Base-by-base conservation (phyloP, 2,888 invertebrate species). In the Poecilobothrus nobilitatus region DNA sequence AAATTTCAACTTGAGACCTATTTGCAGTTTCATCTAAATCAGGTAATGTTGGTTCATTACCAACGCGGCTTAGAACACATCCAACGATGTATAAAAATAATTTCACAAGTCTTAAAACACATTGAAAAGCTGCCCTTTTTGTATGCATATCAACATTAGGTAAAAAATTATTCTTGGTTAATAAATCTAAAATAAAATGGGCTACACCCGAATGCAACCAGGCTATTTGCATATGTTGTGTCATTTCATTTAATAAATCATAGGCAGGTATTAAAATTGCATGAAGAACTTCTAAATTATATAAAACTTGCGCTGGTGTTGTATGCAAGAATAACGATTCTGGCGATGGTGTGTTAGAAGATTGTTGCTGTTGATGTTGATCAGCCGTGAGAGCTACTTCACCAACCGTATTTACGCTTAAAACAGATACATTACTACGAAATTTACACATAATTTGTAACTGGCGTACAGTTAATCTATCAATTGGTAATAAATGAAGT, bases 211-310 rank as follows among this genome's bases (percentile, higher is more conserved):
- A 87, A 75, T 86, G 86, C 69, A 87, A 83, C 80, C 87, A 87
- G 6, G 86, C 85, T 63, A 86, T 77, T 78, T 90, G 87, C 73
- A 85, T 84, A 73, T 82, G 84, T 66, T 85, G 81, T 72, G 85
- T 83, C 6, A 84, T 88, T 64, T 92, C 92, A 2, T 92, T 87
- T 74, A 89, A 84, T 2, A 92, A 89, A 75, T 93, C 92, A 10
- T 89, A 83, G 9, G 95, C 94, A 18, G 97, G 97, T 90, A 97
- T 93, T 72, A 97, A 84, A 80, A 96, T 86, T 71, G 94, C 90
- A 81, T 97, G 95, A 71, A 95, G 84, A 66, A 96, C 92, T 82
- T 90, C 89, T 72, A 91, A 83, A 81, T 89, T 88, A 76, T 91
- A 91, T 68, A 90, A 84, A 76, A 92, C 91, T 81, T 88, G 87